Evolutionary conservation across 1,140 invertebrate genomes (phyloP).

Genomic region (Caenorhabditis inopinata): DNA sequence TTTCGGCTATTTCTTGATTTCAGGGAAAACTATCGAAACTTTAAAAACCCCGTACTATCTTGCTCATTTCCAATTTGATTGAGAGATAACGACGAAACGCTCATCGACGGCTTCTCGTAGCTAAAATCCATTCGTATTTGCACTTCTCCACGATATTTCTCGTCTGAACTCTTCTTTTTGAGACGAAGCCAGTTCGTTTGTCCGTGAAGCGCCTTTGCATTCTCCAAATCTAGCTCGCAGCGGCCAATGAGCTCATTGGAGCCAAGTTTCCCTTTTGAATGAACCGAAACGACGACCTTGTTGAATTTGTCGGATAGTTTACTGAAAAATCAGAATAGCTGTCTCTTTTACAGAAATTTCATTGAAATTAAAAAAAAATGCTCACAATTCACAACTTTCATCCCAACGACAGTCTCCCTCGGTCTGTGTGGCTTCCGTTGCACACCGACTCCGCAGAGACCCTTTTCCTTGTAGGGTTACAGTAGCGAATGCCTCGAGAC

Average conservation of each 20-base stretch:
- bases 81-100: not conserved
- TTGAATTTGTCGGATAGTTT: slow-evolving; percentile 37
- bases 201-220: slow-evolving; percentile 16
- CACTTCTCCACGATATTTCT: slow-evolving; percentile 47
- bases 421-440: not conserved
- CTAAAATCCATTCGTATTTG: slow-evolving; percentile 31
- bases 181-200: slow-evolving; percentile 37
- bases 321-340: not conserved
- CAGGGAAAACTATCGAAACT: no score
- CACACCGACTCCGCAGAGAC: slow-evolving; percentile 20
- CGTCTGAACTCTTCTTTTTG: slow-evolving; percentile 37
- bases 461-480: slow-evolving; percentile 41
- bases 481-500: slow-evolving; percentile 22
- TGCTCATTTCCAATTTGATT: slow-evolving; percentile 31
- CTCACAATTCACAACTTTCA: slow-evolving; percentile 41
- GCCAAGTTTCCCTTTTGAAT: slow-evolving; percentile 15
- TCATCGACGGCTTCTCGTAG: slow-evolving; percentile 37
- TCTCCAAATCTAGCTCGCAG: not conserved
- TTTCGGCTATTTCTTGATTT: no score
- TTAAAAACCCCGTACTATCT: not conserved
- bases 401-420: slow-evolving; percentile 36
- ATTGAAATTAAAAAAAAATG: not conserved
- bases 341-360: not conserved
- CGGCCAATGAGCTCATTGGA: slow-evolving; percentile 26
- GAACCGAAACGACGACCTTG: slow-evolving; percentile 10